Conservation (phyloP, 2,888 invertebrate genomes). For the Lycia hirtaria region DNA sequence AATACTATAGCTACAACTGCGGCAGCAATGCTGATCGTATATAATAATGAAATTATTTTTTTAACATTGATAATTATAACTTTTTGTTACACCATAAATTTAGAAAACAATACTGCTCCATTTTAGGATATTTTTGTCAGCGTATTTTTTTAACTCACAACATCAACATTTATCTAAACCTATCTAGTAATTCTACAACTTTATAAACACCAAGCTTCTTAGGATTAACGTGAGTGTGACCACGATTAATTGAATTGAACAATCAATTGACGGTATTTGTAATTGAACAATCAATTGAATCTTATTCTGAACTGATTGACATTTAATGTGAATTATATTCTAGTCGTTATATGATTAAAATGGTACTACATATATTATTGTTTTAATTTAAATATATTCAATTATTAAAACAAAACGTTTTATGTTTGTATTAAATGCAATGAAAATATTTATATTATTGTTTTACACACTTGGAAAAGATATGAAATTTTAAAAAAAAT, state of each 20-base stretch:
- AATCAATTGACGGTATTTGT: not conserved
- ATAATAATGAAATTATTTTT: not conserved
- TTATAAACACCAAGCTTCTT: conserved; percentile 18
- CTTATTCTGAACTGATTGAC: not conserved
- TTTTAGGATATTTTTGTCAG: conserved; percentile 36
- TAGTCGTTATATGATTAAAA: no score
- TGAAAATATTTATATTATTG: no score
- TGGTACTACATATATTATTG: no score
- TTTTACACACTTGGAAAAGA: no score
- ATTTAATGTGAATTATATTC: not conserved
- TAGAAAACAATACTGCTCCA: conserved; percentile 31
- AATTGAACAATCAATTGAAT: not conserved
- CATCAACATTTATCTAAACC: conserved; percentile 28
- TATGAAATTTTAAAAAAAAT: no score
- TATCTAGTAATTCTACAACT: conserved; percentile 25
- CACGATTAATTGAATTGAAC: not conserved
- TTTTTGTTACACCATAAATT: not conserved
- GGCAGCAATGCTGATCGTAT: not conserved
- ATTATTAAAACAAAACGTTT: no score
- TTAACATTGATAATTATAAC: no score
- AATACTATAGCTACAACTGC: conserved; percentile 1
- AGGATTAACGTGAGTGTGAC: conserved; percentile 1
- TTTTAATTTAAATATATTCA: no score
- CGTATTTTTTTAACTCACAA: conserved; percentile 28
- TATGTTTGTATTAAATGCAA: no score